Percentiles rank a stretch among this genome's conserved stretches.
phyloP scores from a whole-genome alignment of 2,113 vertebrate genomes.

The Bujurquina vittata region DNA sequence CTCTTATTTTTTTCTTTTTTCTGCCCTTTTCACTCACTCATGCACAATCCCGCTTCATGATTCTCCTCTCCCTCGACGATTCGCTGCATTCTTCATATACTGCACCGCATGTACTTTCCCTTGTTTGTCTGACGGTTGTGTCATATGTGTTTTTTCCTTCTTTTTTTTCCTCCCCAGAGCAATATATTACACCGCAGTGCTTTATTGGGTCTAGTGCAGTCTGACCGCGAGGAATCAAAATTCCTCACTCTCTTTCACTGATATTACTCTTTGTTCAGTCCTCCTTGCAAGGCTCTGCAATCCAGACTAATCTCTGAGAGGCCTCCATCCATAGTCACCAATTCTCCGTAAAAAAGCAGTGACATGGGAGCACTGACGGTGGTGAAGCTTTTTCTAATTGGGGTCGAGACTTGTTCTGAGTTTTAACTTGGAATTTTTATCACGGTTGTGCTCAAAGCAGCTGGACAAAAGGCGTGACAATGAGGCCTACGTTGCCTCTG shows the following conservation, averaged over 20 bases:
- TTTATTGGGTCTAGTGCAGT: constrained; percentile 57
- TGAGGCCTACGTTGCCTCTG: not conserved
- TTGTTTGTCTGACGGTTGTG: constrained; percentile 39
- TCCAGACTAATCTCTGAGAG: not conserved
- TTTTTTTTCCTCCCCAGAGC: constrained; percentile 32
- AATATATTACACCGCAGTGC: constrained; percentile 35
- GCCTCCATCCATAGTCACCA: constrained; percentile 13
- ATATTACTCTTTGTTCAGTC: constrained; percentile 37
- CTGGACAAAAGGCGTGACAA: not conserved
- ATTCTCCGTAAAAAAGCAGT: not conserved
- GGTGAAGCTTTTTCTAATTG: constrained; percentile 22
- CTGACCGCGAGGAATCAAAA: constrained; percentile 21
- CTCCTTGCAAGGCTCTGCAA: not conserved
- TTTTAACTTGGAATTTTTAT: not conserved
- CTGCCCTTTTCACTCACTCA: not conserved
- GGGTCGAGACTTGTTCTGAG: not conserved
- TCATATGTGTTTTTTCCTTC: constrained; percentile 17
- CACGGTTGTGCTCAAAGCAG: not conserved
- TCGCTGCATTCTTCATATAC: not conserved
- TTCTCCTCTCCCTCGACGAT: not conserved
- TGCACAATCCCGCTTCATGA: not conserved
- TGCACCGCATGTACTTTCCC: not conserved
- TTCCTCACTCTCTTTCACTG: not conserved
- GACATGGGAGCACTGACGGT: not conserved
- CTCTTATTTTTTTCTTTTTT: not conserved